Conservation (phyloP, 2,888 invertebrate species). For the Linnaemya tessellans region DNA sequence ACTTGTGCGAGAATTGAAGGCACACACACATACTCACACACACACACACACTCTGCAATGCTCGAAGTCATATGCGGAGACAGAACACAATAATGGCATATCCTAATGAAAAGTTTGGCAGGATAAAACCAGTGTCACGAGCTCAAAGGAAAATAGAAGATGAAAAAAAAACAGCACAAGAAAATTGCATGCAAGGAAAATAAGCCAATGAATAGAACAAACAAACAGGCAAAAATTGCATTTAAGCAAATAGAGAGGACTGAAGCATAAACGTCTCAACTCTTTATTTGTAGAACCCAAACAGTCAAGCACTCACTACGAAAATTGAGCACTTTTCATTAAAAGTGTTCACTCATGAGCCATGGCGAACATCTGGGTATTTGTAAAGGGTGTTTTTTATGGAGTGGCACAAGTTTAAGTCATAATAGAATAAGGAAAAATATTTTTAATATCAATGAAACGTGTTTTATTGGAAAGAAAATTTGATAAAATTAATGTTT, state of each 20-base stretch:
- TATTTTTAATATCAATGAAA: too few relatives aligned
- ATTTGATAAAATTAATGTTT: too few relatives aligned
- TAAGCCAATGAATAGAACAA: slow-evolving; percentile 77
- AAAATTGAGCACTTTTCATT: too few relatives aligned
- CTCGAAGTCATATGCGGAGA: slow-evolving; percentile 6
- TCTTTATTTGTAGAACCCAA: too few relatives aligned
- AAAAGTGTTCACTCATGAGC: too few relatives aligned
- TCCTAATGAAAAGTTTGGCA: slow-evolving; percentile 45
- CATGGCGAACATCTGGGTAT: too few relatives aligned
- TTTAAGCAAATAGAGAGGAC: background rate
- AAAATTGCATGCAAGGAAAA: slow-evolving; percentile 58
- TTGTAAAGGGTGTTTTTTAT: too few relatives aligned
- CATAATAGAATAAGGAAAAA: too few relatives aligned
- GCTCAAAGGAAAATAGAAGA: background rate
- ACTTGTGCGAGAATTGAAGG: background rate
- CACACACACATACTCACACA: background rate
- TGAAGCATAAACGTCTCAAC: background rate
- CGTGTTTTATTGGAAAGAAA: too few relatives aligned
- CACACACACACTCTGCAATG: background rate
- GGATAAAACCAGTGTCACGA: slow-evolving; percentile 37
- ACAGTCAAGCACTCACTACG: too few relatives aligned
- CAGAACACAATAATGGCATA: slow-evolving; percentile 42
- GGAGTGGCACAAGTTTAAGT: too few relatives aligned
- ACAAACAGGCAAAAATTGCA: slow-evolving; percentile 58
- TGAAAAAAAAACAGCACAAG: slow-evolving; percentile 39